Evolutionary conservation across 2,113 vertebrate genomes (phyloP), one percentile per base, ranked within the genome.

Genomic region (Peromyscus leucopus): DNA sequence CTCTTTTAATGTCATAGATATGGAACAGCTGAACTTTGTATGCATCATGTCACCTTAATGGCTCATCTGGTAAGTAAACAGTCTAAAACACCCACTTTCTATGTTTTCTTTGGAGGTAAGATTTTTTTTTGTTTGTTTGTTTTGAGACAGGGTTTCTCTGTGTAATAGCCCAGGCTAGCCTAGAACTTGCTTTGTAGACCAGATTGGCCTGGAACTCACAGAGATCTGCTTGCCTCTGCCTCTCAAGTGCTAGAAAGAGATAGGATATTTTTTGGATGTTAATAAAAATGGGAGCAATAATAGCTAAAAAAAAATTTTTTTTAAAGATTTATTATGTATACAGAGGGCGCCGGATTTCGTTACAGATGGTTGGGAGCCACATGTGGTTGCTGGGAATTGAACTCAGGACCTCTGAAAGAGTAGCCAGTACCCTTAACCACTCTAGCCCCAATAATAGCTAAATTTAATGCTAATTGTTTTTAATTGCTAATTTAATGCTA

Each of bases 21-120:
- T 42, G 99, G 99, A 90, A 99, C 99, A 85, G 99, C 99, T 80
- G 99, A 99, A 88, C 98, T 99, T 78, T 99, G 99, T 90, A 98
- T 99, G 57, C 99, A 99, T 96, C 99, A 99, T 1, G 98, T 99
- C 39, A 76, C 97, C 69, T 96, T 99, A 17, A 97, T 99, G 31
- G 99, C 99, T 98, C 98, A 99, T 69, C 97, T 99, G 99, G 99
- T 99, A 98, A 98, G 99, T 98, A 91, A 19, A 67, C 7, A 36
- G 42, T 16, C 55, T 79, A 0, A 39, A 84, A 61, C 21, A 65
- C 33, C 5, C 22, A 15, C 26, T 89, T 72, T 78, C 11, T 42
- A 39, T 76, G 42, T 13, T 76, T 94, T 67, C 76, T 79, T 78
- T 87, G 36, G 28, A 7, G 59, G 48, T 26, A 36, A 39, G n/a